Evolutionary conservation across 2,888 invertebrate genomes (phyloP), one percentile per base, ranked within the genome.

Genomic region (Teinopalpus imperialis): DNA sequence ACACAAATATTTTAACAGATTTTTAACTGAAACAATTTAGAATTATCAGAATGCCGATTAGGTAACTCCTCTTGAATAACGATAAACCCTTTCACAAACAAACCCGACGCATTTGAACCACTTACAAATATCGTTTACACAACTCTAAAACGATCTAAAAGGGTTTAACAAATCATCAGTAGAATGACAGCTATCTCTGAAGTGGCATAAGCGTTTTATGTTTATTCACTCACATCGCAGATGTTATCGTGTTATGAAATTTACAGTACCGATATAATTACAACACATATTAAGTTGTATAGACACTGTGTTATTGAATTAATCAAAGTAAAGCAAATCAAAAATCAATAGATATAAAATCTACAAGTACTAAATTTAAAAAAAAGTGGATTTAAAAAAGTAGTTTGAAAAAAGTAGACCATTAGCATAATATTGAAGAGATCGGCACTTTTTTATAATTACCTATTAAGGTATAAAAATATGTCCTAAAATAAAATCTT

Each of bases 1-100:
- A 66, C 64, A 58, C 61, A 54, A 55, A 61, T 54, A n/a, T n/a
- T n/a, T n/a, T n/a, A n/a, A 51, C 48, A 52, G 52, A 37, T 48
- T 48, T 56, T 54, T 51, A 4, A 41, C 13, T 12, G 0, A 23
- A 35, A 24, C 27, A 29, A 13, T 21, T 10, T 5, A 26, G 20
- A 37, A n/a, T 32, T 34, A n/a, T 27, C 10, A 16, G 16, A 7
- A 24, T 30, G 20, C 7, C 18, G 21, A 39, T 40, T 20, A 39
- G 20, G 13, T 39, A 32, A 27, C 8, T 12, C 30, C 36, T n/a
- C 37, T 31, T 31, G 36, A 46, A 52, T 48, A 48, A 14, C 45
- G 40, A 41, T 43, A 43, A 48, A 50, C 47, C 26, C 13, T 44
- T 52, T 51, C 42, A 35, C 37, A 51, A 51, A 49, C 26, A 42